These are phyloP conservation scores for Myotis findleyi DNA, from an alignment of 2,797 vertebrate species.

Conservation along the genomic window DNA sequence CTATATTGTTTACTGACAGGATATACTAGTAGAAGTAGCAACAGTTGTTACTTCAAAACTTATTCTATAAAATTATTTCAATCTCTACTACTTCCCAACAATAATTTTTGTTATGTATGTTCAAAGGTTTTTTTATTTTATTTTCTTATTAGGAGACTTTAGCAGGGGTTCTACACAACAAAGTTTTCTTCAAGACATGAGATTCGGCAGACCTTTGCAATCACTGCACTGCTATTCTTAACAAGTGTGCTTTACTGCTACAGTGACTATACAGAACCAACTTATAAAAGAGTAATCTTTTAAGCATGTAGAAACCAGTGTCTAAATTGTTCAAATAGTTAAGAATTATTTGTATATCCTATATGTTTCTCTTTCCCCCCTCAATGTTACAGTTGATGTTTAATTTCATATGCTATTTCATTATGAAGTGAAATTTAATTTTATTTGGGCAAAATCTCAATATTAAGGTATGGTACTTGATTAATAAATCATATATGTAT, in stretches of 20 bases:
- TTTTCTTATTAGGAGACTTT: not conserved
- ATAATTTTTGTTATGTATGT: constrained; percentile 9
- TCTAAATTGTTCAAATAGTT: not conserved
- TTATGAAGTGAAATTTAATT: not conserved
- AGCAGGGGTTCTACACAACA: not conserved
- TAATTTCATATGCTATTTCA: not conserved
- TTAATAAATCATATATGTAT: not conserved
- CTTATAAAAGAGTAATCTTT: not conserved
- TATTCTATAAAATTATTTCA: constrained; percentile 9
- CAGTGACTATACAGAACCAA: not conserved
- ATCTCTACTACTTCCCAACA: not conserved
- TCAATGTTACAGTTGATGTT: not conserved
- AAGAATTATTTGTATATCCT: not conserved
- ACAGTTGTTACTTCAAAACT: constrained; percentile 6
- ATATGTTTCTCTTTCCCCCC: not conserved
- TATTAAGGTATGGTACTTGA: not conserved
- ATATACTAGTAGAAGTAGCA: not conserved
- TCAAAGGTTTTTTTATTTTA: not conserved
- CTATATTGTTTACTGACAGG: not conserved
- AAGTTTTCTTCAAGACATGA: not conserved
- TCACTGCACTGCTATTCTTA: not conserved
- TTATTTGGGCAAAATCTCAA: not conserved
- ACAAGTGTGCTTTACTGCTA: fast-evolving
- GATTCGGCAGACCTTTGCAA: not conserved
- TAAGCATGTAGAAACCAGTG: not conserved